Evolutionary conservation across 2,797 vertebrate species (phyloP), one percentile per base, ranked within the genome.

Genomic region (Nannoperca australis): DNA sequence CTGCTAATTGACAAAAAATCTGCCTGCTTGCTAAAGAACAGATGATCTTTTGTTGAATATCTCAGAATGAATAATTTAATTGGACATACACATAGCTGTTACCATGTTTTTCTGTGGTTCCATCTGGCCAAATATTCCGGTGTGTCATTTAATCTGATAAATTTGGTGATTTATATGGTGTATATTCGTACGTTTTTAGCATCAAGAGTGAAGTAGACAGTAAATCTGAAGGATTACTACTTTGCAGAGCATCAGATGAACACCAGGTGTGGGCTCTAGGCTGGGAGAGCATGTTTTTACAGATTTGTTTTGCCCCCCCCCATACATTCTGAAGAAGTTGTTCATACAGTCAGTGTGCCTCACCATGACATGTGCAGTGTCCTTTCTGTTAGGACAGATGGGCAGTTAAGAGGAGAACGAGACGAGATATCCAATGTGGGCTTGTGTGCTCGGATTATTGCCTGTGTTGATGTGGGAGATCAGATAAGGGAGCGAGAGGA

Each of bases 31-130:
- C 67, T 51, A 17, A 22, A 58, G 12, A 74, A 69, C 58, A 56
- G 42, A 10, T 61, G 6, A 40, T 18, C 45, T 76, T 65, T 60
- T 77, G 76, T 76, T 75, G 22, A 64, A 32, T 53, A 42, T 59
- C 69, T 67, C 51, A 78, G 40, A 61, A 30, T 74, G 10, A 8
- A 18, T 70, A 50, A 81, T 84, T 65, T 67, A 50, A 81, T 84
- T 62, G 36, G 38, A 32, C 24, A 55, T 73, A 40, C 68, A 20
- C 32, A 1, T 10, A 24, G 22, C 7, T 38, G 2, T 20, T 50
- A 17, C 12, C 50, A 40, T 42, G 7, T 49, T 58, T 70, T 20
- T 50, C 34, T 54, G 54, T 7, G 5, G 17, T 22, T 60, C 64
- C 22, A 76, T 17, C 2, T 15, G 2, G 2, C 18, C 1, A 22